Evolutionary conservation across 2,888 invertebrate genomes (phyloP), one percentile per base, ranked within the genome.

Genomic region (Drosophila leonis): DNA sequence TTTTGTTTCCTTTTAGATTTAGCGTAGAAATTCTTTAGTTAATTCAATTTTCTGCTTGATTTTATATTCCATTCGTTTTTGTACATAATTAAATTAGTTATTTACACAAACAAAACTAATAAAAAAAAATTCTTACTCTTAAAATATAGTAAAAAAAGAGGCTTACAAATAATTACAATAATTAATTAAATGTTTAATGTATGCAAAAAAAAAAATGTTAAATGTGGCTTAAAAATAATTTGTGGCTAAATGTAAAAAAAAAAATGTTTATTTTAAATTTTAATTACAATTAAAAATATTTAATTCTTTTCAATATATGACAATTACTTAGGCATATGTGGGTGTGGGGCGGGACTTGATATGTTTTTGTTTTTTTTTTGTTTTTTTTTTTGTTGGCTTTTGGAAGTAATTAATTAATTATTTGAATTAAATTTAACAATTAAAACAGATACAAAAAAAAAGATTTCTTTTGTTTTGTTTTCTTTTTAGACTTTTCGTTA

Each of bases 61-160:
- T 61, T 61, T 61, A 39, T 41, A 59, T 52, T 27, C 33, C 52
- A 55, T 55, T 41, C n/a, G 46, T 60, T 39, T 42, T 70, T 82
- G 44, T 84, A 82, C 83, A 85, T 39, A 65, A 48, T 75, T 62
- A 52, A 72, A 66, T 65, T 66, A 81, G 24, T 52, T 86, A 88
- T 88, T 75, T 80, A 82, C 69, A 75, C 62, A 37, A 52, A 48
- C 29, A 48, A 37, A 52, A 51, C 51, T 18, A 52, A 52, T n/a
- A n/a, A 48, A 67, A 54, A 41, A 42, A 15, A 55, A 55, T 4
- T n/a, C 4, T 13, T 55, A 33, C 10, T 4, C 31, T 15, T 56
- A 55, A 64, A 59, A 33, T 31, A 35, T 10, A 33, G 31, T 4
- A 48, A 54, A 61, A 52, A 59, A 57, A 70, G 60, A 46, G 8